Evolutionary conservation across 2,797 vertebrate genomes (phyloP), one percentile per base, ranked within the genome.

Genomic region (Tympanoctomys barrerae): DNA sequence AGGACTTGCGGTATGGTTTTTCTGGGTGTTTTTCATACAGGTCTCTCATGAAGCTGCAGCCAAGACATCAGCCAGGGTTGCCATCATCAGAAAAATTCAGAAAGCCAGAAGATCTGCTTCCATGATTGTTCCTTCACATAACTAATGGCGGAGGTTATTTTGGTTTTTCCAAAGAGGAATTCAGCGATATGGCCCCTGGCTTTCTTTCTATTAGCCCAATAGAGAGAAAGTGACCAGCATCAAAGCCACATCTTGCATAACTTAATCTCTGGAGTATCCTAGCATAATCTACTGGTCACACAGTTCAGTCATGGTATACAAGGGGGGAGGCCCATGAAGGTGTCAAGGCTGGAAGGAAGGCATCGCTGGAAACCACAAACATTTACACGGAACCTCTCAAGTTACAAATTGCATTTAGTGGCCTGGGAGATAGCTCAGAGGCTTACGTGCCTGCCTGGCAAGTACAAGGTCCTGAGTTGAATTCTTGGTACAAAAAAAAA

Each of bases 71-170:
- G 3, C 46, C 39, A 85, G 49, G 26, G 26, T 12, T 28, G 4
- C n/a, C 39, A 16, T 36, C 18, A 68, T 49, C 18, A 36, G 80
- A 84, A 49, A 46, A 4, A 21, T n/a, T 61, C 36, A 71, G 6
- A 64, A 26, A 9, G n/a, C 36, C 28, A 0, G 2, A 83, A 46
- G 22, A 26, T 22, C 24, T 28, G 26, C 24, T 70, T 94, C 52
- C 2, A 9, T 46, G 3, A 24, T 39, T n/a, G 36, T 11, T 18
- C 33, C 49, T 22, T 52, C 16, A 19, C 2, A 59, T 1, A 33
- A 7, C 36, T 46, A 0, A 6, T 2, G 13, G 22, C 1, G 8
- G 28, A n/a, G 39, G 14, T 24, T 6, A 1, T 1, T 2, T 9
- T 5, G 0, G 6, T 14, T 86, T 85, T 59, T 87, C n/a, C 11